Base-by-base conservation (phyloP, 2,888 invertebrate species). In the Nebria salina region DNA sequence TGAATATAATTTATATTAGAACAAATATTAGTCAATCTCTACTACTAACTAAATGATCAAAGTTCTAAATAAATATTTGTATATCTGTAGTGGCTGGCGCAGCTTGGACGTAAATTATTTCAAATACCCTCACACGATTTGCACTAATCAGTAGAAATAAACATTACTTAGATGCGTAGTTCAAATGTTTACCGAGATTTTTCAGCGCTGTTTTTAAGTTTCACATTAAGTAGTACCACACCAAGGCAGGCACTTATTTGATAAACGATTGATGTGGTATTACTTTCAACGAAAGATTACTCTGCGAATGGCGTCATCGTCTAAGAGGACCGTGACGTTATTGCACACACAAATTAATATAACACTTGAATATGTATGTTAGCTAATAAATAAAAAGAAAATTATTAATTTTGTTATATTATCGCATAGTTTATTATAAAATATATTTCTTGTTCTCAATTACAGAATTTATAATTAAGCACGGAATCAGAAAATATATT, bases 401-500 rank as follows among this genome's bases (percentile, higher is more conserved):
- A 8, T 43, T 6, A 43, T 43, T 43, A 43, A 43, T 43, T 43
- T 43, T 43, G 43, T 43, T 43, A 43, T 43, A 43, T 43, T 6
- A 43, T 43, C 43, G 43, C 43, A 43, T 43, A 43, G 43, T 43
- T 43, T 73, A 78, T 20, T 73, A 73, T 73, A 73, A 78, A 73
- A 25, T 80, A 75, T 80, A 80, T 80, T 80, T 75, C 75, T 75
- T 75, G 80, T 80, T 80, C 75, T 79, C 43, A 43, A 43, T 43
- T 43, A 43, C 43, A 43, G 43, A 43, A 43, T 43, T 43, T 43
- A 8, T 43, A 43, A 43, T 43, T 43, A 9, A 6, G 43, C 43
- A 43, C 43, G 9, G 43, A 6, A 43, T 43, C 43, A 43, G 43
- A 43, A 75, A 74, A 68, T 64, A 75, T 68, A 74, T 34, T 68